Evolutionary conservation across 2,797 vertebrate genomes (phyloP).

Genomic region (Champsocephalus gunnari): DNA sequence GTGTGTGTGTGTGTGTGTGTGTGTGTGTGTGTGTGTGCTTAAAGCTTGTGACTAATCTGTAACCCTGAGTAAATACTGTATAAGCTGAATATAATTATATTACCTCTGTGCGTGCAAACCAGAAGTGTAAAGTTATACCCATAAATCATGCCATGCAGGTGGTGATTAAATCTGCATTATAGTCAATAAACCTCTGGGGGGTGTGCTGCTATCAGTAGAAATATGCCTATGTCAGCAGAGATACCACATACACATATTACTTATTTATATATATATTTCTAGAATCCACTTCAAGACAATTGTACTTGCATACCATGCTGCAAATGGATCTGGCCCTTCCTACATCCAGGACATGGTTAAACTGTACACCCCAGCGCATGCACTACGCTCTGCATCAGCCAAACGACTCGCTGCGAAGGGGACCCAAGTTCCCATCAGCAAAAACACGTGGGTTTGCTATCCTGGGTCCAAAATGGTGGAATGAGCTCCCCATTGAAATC

Average conservation of each 20-base stretch:
- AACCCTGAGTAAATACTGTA: neutral
- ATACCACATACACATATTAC: neutral
- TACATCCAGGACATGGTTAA: too few relatives aligned
- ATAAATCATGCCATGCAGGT: conserved; percentile 34
- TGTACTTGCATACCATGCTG: too few relatives aligned
- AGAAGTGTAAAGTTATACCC: conserved; percentile 17
- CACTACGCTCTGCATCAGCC: too few relatives aligned
- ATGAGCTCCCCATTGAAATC: too few relatives aligned
- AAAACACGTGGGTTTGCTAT: too few relatives aligned
- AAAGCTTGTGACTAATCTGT: neutral
- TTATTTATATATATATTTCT: neutral
- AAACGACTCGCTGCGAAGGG: too few relatives aligned
- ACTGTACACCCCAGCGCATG: too few relatives aligned
- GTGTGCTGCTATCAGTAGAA: neutral
- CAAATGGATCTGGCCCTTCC: too few relatives aligned
- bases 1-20: too few relatives aligned
- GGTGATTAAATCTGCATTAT: conserved; percentile 48
- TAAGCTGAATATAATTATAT: neutral
- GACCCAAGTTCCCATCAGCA: too few relatives aligned
- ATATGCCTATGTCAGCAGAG: conserved; percentile 6
- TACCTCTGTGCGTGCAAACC: neutral
- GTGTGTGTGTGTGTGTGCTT: neutral
- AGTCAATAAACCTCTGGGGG: conserved; percentile 21
- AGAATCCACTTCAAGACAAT: too few relatives aligned
- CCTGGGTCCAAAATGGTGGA: too few relatives aligned